A percentile compares a stretch with the other conserved stretches of the same genome.
Conservation (phyloP, 2,888 invertebrate genomes). For the Sisyra terminalis region DNA sequence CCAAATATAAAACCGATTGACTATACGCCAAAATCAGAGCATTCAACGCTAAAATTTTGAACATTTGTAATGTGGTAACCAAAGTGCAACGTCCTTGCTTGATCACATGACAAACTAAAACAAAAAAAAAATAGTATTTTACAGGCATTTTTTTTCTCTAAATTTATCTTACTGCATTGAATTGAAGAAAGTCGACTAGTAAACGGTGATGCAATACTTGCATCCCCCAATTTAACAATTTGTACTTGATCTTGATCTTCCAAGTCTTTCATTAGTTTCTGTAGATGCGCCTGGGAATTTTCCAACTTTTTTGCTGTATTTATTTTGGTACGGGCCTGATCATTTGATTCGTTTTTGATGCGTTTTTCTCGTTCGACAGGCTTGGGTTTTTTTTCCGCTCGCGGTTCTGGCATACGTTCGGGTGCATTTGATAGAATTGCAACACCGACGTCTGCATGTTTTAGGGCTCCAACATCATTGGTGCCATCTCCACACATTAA, state of each 20-base stretch:
- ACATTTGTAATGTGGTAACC: conserved; percentile 99
- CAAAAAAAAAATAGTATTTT: conserved; percentile 6
- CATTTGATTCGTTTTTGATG: conserved; percentile 14
- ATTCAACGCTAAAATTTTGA: conserved; percentile 96
- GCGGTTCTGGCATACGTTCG: conserved; percentile 31
- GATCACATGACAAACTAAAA: conserved; percentile 93
- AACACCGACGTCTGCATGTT: conserved; percentile 95
- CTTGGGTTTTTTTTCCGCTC: conserved; percentile 16
- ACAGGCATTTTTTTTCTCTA: conserved; percentile 4
- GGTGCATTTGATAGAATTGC: conserved; percentile 77
- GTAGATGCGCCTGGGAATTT: conserved; percentile 28
- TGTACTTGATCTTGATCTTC: conserved; percentile 77
- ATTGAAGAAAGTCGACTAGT: conserved; percentile 95
- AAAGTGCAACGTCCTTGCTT: conserved; percentile 98
- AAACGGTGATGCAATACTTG: conserved; percentile 97
- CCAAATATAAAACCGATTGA: conserved; percentile 93
- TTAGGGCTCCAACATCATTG: conserved; percentile 96
- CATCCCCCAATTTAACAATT: conserved; percentile 92
- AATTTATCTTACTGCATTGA: conserved; percentile 61
- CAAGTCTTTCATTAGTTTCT: conserved; percentile 64
- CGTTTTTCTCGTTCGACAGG: conserved; percentile 15
- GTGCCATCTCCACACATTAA: conserved; percentile 99
- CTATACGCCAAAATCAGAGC: conserved; percentile 96
- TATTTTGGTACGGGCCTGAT: conserved; percentile 10
- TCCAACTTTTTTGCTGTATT: conserved; percentile 16